Conservation (phyloP, 92 coral and sea anemone species). For the Heteractis magnifica region DNA sequence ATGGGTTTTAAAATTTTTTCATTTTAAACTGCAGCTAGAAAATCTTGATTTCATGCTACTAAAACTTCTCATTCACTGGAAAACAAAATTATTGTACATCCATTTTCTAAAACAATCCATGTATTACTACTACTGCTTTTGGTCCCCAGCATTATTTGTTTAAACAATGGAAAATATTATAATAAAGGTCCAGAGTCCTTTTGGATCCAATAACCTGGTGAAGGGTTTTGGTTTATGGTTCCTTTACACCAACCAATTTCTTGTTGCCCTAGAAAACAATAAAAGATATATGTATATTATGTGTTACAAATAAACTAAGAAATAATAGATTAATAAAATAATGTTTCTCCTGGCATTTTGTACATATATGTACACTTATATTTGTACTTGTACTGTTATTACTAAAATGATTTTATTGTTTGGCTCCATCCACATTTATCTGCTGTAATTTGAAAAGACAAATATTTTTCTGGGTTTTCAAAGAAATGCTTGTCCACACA, state of each 20-base stretch:
- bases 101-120: constrained; percentile 6
- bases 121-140: neutral
- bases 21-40: neutral
- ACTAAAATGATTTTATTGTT: no score
- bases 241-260: constrained; percentile 91
- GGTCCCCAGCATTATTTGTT: neutral
- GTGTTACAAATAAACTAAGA: no score
- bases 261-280: constrained; percentile 77
- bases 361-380: no score
- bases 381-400: no score
- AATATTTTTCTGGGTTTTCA: no score
- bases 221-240: constrained; percentile 60
- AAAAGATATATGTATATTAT: neutral
- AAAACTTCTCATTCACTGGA: neutral
- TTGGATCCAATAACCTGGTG: neutral
- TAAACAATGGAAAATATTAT: constrained; percentile 1
- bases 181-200: constrained; percentile 1
- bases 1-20: neutral
- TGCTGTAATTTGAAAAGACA: no score
- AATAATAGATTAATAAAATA: neutral
- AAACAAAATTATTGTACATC: constrained; percentile 1
- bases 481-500: no score
- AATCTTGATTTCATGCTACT: neutral
- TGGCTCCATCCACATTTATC: no score
- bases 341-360: no score